Conservation (phyloP, 2,797 vertebrate genomes). For the Periophthalmus magnuspinnatus region DNA sequence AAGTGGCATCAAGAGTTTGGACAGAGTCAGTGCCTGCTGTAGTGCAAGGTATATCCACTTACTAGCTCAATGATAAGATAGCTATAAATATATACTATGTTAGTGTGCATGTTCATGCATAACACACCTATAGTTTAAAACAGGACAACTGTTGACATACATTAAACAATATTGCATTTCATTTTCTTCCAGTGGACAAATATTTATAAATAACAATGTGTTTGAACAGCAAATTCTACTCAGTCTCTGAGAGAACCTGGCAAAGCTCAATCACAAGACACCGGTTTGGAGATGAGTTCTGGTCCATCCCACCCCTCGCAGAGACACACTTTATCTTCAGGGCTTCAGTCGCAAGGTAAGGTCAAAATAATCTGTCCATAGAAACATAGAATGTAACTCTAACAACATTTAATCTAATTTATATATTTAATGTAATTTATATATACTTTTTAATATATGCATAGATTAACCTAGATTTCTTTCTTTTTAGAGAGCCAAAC, state of each 20-base stretch:
- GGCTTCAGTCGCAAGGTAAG: conserved; percentile 65
- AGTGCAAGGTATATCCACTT: conserved; percentile 60
- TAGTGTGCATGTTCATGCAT: neutral
- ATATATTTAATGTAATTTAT: neutral
- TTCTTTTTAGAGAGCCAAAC: conserved; percentile 52
- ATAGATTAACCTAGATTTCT: conserved; percentile 2
- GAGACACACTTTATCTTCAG: conserved; percentile 44
- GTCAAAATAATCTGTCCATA: neutral
- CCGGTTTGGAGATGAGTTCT: conserved; percentile 40
- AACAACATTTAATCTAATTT: neutral
- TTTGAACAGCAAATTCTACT: conserved; percentile 57
- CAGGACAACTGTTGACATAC: neutral
- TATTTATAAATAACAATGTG: neutral
- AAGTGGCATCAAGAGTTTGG: conserved; percentile 66
- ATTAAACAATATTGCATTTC: neutral
- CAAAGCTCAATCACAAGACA: conserved; percentile 41
- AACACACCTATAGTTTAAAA: neutral
- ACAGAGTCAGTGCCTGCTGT: conserved; percentile 69
- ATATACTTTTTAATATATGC: neutral
- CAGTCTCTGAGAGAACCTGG: conserved; percentile 67
- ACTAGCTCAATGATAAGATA: conserved; percentile 1
- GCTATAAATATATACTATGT: neutral
- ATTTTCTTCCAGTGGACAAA: neutral
- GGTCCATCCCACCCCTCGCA: conserved; percentile 46
- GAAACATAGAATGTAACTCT: neutral